A percentile compares a stretch with the other conserved stretches of the same genome.
Evolutionary conservation across 2,888 invertebrate species (phyloP).

Genomic region (Ornithoptera alexandrae): DNA sequence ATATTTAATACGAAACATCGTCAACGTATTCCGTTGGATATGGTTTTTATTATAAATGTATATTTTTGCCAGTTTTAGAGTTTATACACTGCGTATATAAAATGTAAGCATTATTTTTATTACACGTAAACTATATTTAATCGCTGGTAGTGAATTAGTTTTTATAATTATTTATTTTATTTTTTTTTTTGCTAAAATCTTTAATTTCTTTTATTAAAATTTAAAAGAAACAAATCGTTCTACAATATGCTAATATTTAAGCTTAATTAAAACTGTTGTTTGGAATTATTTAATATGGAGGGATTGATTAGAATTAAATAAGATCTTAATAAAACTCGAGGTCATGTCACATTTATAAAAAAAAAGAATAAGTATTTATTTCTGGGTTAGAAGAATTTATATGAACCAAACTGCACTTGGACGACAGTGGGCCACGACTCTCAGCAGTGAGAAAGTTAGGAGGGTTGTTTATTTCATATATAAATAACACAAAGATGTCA

Average conservation of each 20-base stretch:
- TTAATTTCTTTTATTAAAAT: too few species aligned
- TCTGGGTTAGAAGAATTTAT: neutral
- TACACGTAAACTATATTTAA: neutral
- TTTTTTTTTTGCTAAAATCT: too few species aligned
- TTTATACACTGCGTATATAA: neutral
- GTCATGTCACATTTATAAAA: neutral
- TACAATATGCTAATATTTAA: too few species aligned
- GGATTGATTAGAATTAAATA: neutral
- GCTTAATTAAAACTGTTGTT: too few species aligned
- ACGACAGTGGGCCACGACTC: too few species aligned
- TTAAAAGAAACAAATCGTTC: too few species aligned
- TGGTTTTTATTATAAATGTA: neutral
- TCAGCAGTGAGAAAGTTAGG: too few species aligned
- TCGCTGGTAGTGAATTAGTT: neutral
- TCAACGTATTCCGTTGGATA: too few species aligned
- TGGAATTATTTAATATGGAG: neutral
- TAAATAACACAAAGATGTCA: neutral
- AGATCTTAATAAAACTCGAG: neutral
- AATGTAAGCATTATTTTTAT: neutral
- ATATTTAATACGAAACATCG: too few species aligned
- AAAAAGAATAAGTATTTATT: neutral
- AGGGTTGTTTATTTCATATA: too few species aligned
- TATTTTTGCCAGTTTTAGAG: neutral
- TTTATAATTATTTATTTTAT: neutral
- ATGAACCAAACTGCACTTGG: too few species aligned